A percentile compares a stretch with the other conserved stretches of the same genome.
These are phyloP conservation scores for Drosophila mettleri DNA, from an alignment of 2,888 invertebrate species.

Conservation along the genomic window DNA sequence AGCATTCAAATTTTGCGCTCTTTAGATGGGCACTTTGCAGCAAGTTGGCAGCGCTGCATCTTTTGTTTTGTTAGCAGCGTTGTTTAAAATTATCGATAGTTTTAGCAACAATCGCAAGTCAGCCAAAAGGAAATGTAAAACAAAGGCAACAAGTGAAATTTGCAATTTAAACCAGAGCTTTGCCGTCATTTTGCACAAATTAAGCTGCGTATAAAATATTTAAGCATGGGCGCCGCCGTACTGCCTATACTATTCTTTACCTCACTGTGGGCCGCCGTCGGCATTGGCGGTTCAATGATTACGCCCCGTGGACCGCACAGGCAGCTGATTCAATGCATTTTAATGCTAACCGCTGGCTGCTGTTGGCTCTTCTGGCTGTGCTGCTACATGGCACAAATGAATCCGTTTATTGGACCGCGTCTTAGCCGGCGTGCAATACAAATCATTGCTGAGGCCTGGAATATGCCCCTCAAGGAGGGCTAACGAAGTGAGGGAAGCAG, in stretches of 20 bases:
- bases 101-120: constrained; percentile 27
- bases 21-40: neutral
- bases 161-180: neutral
- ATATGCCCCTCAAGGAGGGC: constrained; percentile 61
- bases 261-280: constrained; percentile 93
- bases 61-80: constrained; percentile 16
- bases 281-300: constrained; percentile 93
- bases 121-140: constrained; percentile 18
- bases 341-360: constrained; percentile 93
- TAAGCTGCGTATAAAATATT: neutral
- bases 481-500: constrained; percentile 16
- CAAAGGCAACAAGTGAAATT: constrained; percentile 52
- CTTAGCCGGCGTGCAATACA: constrained; percentile 89
- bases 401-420: constrained; percentile 94
- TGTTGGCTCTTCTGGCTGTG: constrained; percentile 97
- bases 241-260: constrained; percentile 93
- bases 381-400: constrained; percentile 97
- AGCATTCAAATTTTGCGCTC: constrained; percentile 29
- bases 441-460: constrained; percentile 93
- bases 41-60: constrained; percentile 34
- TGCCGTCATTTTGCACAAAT: constrained; percentile 1
- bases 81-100: constrained; percentile 20
- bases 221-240: constrained; percentile 90
- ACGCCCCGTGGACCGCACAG: constrained; percentile 96
- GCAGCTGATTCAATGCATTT: constrained; percentile 94